phyloP scores from a whole-genome alignment of 2,888 invertebrate genomes.

The Drosophila kokeensis region DNA sequence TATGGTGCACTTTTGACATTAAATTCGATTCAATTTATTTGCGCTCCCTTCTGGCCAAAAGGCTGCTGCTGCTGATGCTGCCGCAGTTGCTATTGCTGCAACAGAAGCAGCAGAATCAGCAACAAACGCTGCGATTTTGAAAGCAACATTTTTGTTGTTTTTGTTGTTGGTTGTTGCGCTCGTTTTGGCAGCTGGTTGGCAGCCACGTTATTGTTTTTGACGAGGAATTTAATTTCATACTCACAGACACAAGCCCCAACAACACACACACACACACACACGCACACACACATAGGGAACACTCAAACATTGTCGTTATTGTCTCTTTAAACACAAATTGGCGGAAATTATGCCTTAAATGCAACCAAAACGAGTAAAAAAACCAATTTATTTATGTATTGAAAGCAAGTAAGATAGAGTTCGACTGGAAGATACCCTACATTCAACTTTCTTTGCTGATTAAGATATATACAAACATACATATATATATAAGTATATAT shows the following conservation, averaged over 20 bases:
- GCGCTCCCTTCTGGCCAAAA: conserved; percentile 50
- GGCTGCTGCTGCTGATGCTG: conserved; percentile 21
- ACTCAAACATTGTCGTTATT: background rate
- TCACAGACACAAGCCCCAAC: conserved; percentile 29
- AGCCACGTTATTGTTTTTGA: conserved; percentile 73
- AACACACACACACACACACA: conserved; percentile 7
- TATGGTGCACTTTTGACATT: conserved; percentile 77
- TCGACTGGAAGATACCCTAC: background rate
- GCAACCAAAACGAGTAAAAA: conserved; percentile 37
- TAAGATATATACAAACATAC: background rate
- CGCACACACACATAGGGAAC: background rate
- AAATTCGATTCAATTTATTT: conserved; percentile 78
- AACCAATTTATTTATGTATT: background rate
- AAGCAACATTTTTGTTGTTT: conserved; percentile 27
- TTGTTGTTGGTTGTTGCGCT: conserved; percentile 20
- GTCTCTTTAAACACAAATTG: conserved; percentile 42
- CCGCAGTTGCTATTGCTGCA: conserved; percentile 27
- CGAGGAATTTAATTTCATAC: conserved; percentile 75
- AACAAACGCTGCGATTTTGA: conserved; percentile 28
- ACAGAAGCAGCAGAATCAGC: conserved; percentile 22
- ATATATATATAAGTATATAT: conserved; percentile 1
- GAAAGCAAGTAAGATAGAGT: background rate
- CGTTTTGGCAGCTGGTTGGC: conserved; percentile 33
- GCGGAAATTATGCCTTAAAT: conserved; percentile 61
- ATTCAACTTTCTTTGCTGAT: background rate